A percentile compares a stretch with the other conserved stretches of the same genome.
Evolutionary conservation across 2,113 vertebrate species (phyloP).

Genomic region (Pampusana beccarii): DNA sequence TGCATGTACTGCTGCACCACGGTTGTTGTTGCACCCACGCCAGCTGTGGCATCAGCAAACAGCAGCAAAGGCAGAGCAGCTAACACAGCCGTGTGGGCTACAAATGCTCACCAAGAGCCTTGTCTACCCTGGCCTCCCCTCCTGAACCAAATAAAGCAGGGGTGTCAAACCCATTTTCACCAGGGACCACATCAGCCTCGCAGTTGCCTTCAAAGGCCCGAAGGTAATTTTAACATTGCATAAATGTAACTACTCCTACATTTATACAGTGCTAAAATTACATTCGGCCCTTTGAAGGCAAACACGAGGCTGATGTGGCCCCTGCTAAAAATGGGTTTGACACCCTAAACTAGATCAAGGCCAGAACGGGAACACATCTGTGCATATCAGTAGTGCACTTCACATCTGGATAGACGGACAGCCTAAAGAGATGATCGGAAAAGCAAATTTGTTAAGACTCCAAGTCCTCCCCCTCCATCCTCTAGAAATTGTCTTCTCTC

Average conservation of each 20-base stretch:
- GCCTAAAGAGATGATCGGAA: neutral
- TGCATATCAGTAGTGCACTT: accelerated
- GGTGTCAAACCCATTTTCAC: too few relatives aligned
- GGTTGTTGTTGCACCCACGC: neutral
- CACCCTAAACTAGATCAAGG: neutral
- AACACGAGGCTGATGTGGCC: too few relatives aligned
- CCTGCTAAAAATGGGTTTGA: too few relatives aligned
- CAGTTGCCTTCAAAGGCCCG: too few relatives aligned
- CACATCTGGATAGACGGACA: neutral
- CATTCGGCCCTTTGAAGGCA: too few relatives aligned
- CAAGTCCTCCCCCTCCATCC: neutral
- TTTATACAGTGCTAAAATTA: too few relatives aligned
- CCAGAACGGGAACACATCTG: neutral
- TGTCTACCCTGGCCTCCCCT: neutral
- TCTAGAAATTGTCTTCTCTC: neutral
- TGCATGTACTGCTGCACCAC: accelerated
- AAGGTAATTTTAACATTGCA: too few relatives aligned
- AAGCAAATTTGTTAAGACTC: neutral
- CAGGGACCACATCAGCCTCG: too few relatives aligned
- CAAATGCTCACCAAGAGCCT: neutral
- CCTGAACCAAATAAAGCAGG: neutral
- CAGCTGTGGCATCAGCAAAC: neutral
- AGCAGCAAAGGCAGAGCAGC: neutral
- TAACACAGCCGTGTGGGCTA: accelerated
- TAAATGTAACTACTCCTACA: too few relatives aligned